These are phyloP conservation scores for Synergus laeviventris DNA, from an alignment of 2,888 invertebrate genomes.

Conservation along the genomic window DNA sequence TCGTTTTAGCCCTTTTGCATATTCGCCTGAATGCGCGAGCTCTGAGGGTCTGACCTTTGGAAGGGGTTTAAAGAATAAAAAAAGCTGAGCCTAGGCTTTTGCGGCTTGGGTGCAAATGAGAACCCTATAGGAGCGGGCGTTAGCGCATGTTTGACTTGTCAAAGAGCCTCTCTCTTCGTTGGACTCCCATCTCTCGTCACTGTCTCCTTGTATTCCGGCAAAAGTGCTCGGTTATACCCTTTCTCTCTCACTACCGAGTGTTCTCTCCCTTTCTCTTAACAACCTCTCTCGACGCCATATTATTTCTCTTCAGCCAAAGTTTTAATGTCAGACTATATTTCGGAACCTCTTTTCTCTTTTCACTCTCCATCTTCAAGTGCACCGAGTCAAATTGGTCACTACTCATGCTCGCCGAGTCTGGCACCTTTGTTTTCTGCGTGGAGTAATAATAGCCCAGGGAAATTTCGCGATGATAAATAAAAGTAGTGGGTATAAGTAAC, in stretches of 20 bases:
- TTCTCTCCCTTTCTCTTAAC: neutral
- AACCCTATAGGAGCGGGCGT: constrained; percentile 50
- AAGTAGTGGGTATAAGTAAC: constrained; percentile 6
- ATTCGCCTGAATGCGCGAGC: constrained; percentile 26
- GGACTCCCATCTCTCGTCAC: constrained; percentile 25
- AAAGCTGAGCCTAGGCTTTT: constrained; percentile 44
- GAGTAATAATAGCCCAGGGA: constrained; percentile 27
- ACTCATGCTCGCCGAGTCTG: neutral
- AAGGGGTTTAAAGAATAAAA: constrained; percentile 34
- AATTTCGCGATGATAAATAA: neutral
- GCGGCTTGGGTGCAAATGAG: constrained; percentile 48
- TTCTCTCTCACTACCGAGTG: neutral
- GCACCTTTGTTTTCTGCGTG: neutral
- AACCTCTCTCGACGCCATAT: constrained; percentile 10
- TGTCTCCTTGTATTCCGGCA: constrained; percentile 27
- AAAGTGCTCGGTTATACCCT: neutral
- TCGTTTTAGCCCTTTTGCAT: constrained; percentile 35
- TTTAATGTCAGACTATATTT: constrained; percentile 26
- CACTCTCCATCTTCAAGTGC: constrained; percentile 15
- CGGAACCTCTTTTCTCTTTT: neutral
- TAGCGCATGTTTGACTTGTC: constrained; percentile 67
- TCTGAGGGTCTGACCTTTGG: constrained; percentile 33
- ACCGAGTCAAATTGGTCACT: constrained; percentile 11
- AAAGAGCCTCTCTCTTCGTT: constrained; percentile 55
- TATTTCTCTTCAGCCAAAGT: neutral